Evolutionary conservation across 2,888 invertebrate genomes (phyloP), one percentile per base, ranked within the genome.

Genomic region (Coremacera marginata): DNA sequence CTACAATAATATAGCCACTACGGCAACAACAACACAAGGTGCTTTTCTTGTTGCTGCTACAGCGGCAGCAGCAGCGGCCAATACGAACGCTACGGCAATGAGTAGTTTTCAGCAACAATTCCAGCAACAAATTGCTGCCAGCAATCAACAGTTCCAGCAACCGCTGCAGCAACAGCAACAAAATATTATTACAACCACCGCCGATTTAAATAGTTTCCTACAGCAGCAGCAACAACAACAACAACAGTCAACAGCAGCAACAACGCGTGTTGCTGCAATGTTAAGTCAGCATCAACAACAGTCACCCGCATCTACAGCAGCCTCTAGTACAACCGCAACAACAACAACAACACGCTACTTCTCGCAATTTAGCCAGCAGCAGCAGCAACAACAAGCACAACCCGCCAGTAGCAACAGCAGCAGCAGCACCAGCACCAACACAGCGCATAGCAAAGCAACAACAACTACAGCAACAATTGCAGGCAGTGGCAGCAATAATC

Each of bases 331-430:
- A 71, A 77, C 78, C 9, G 77, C 79, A 31, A 31, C 31, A 31
- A 31, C 31, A n/a, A 63, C 73, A 14, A 81, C 83, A 11, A 85
- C 85, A 44, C 85, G 86, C 16, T 84, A 86, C 49, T 86, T 86
- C 75, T 85, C 86, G 44, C 86, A 86, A 79, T 87, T 86, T 67
- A 79, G 85, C 72, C 76, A 81, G 31, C 80, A 71, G 52, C 75
- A n/a, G n/a, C n/a, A 81, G 34, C 79, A 67, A 27, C 75, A 77
- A 75, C 31, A 72, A 79, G 34, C 83, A 75, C 31, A 72, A 79
- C 44, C 83, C 82, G 71, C 80, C 82, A 25, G 68, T 81, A 55
- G 81, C 82, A 71, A 73, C 83, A 70, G 49, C 75, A 75, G 75
- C 72, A 44, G 49, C 55, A 78, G 67, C 67, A 77, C 77, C 65